These are phyloP conservation scores for Lottia gigantea DNA, from an alignment of 2,888 invertebrate genomes.

Conservation along the genomic window DNA sequence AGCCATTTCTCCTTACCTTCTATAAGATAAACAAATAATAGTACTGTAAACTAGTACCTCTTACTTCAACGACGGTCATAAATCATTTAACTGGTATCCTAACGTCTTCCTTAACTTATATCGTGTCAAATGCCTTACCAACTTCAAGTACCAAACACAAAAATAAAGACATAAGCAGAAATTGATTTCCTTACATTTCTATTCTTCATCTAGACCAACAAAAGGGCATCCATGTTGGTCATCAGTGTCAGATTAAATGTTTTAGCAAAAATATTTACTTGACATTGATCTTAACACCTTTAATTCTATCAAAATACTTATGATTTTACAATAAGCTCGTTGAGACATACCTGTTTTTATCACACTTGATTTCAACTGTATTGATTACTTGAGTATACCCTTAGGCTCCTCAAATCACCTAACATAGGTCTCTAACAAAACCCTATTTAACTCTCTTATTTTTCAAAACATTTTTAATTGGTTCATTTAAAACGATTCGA, in stretches of 20 bases:
- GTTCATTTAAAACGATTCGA: background rate
- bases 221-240: conserved; percentile 2
- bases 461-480: conserved; percentile 2
- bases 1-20: no score
- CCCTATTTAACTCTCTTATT: background rate
- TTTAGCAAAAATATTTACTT: conserved; percentile 7
- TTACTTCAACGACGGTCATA: background rate
- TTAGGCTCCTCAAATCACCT: background rate
- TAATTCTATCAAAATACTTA: conserved; percentile 11
- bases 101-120: conserved; percentile 5
- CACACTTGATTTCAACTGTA: background rate
- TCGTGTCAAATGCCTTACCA: background rate
- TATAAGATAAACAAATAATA: no score
- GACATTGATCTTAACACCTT: conserved; percentile 7
- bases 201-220: background rate
- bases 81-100: background rate
- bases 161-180: conserved; percentile 7
- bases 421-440: background rate
- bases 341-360: background rate
- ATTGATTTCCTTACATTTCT: conserved; percentile 1
- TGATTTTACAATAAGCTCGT: conserved; percentile 8
- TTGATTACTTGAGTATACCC: background rate
- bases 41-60: background rate
- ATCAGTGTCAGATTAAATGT: conserved; percentile 6
- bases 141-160: background rate